Evolutionary conservation across 2,113 vertebrate species (phyloP).

Genomic region (Eretmochelys imbricata): DNA sequence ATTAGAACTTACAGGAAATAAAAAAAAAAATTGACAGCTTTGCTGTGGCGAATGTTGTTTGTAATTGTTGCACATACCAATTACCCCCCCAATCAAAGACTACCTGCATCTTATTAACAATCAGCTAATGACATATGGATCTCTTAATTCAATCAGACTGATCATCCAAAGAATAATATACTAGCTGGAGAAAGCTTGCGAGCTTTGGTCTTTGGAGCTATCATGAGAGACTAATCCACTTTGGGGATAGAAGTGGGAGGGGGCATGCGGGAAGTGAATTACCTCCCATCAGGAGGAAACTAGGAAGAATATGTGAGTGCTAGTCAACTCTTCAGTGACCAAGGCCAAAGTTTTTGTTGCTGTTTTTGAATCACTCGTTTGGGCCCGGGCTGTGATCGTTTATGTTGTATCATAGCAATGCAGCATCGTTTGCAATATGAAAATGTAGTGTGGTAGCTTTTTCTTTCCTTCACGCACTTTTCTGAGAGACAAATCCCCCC

Average conservation of each 20-base stretch:
- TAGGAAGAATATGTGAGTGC: not conserved
- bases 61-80: constrained; percentile 12
- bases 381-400: not conserved
- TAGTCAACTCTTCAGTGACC: not conserved
- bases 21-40: not conserved
- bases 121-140: constrained; percentile 15
- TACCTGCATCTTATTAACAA: constrained; percentile 45
- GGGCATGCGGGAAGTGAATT: not conserved
- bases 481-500: not conserved
- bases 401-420: not conserved
- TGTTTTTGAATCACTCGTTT: not conserved
- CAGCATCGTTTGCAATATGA: not conserved
- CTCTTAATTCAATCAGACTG: constrained; percentile 27
- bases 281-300: fast-evolving
- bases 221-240: not conserved
- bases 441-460: not conserved
- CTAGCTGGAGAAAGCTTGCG: not conserved
- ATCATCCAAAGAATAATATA: not conserved
- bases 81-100: constrained; percentile 42
- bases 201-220: not conserved
- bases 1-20: constrained; percentile 29
- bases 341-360: not conserved
- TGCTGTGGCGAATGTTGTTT: not conserved
- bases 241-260: not conserved
- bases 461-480: fast-evolving